Evolutionary conservation across 1,140 invertebrate species (phyloP).

Genomic region (Orchestia grillus): DNA sequence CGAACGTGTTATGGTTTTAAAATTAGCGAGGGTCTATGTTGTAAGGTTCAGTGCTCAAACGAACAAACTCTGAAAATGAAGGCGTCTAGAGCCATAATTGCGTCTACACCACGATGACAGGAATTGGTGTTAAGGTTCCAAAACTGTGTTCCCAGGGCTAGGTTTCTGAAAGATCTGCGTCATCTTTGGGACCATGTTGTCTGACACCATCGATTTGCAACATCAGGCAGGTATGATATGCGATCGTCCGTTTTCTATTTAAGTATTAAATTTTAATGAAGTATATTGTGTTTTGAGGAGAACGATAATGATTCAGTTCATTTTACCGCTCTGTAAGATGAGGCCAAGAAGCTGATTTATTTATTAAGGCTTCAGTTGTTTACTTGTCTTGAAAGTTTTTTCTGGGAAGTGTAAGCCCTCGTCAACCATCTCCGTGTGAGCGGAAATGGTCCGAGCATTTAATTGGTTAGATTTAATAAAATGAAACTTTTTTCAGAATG

Average conservation of each 20-base stretch:
- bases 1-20: neutral
- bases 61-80: neutral
- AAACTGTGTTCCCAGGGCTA: too few relatives aligned
- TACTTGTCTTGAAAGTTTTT: too few relatives aligned
- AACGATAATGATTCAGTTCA: neutral
- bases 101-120: too few relatives aligned
- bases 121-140: too few relatives aligned
- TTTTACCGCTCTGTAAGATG: neutral
- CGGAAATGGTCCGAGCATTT: too few relatives aligned
- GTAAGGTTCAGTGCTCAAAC: neutral
- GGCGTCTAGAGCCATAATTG: neutral
- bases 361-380: too few relatives aligned
- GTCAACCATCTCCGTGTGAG: too few relatives aligned
- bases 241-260: neutral
- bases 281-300: neutral
- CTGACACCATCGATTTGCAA: neutral
- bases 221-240: neutral
- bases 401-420: too few relatives aligned
- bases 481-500: too few relatives aligned
- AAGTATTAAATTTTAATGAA: neutral
- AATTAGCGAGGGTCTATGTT: neutral
- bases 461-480: too few relatives aligned
- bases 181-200: neutral
- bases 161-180: too few relatives aligned
- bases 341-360: too few relatives aligned